Conservation (phyloP, 1,140 invertebrate genomes). For the Heliconius nattereri region DNA sequence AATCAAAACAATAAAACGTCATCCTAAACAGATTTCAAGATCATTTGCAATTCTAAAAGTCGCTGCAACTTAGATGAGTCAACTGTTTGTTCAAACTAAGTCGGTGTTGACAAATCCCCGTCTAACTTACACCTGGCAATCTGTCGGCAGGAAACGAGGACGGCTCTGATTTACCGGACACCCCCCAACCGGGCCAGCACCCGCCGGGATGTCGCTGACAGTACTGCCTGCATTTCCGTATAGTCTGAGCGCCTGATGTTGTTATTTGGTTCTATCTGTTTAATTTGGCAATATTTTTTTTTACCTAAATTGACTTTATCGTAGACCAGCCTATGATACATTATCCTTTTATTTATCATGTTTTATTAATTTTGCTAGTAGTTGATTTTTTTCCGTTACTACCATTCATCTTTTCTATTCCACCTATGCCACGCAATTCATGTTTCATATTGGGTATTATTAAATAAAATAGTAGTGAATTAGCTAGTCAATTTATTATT, state of each 20-base stretch:
- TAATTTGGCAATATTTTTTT: not conserved
- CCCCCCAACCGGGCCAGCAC: not conserved
- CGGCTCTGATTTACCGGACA: conserved; percentile 23
- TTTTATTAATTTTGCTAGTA: too few species aligned
- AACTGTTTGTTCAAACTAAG: conserved; percentile 9
- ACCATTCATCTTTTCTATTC: too few species aligned
- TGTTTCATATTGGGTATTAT: too few species aligned
- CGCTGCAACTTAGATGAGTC: not conserved
- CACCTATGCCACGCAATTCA: too few species aligned
- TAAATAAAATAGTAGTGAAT: too few species aligned
- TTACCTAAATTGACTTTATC: too few species aligned
- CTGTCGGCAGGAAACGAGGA: conserved; percentile 24
- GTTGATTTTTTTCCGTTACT: too few species aligned
- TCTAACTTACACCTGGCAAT: conserved; percentile 19
- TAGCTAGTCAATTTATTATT: too few species aligned
- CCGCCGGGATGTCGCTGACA: conserved; percentile 14
- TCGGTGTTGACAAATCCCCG: conserved; percentile 20
- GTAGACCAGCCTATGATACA: too few species aligned
- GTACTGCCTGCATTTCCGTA: not conserved
- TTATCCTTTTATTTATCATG: too few species aligned
- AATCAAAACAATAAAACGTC: not conserved
- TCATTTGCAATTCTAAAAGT: conserved; percentile 9
- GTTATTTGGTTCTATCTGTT: not conserved
- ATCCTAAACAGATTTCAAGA: not conserved
- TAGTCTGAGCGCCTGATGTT: not conserved